Evolutionary conservation across 2,113 vertebrate genomes (phyloP).

Genomic region (Piaya cayana): DNA sequence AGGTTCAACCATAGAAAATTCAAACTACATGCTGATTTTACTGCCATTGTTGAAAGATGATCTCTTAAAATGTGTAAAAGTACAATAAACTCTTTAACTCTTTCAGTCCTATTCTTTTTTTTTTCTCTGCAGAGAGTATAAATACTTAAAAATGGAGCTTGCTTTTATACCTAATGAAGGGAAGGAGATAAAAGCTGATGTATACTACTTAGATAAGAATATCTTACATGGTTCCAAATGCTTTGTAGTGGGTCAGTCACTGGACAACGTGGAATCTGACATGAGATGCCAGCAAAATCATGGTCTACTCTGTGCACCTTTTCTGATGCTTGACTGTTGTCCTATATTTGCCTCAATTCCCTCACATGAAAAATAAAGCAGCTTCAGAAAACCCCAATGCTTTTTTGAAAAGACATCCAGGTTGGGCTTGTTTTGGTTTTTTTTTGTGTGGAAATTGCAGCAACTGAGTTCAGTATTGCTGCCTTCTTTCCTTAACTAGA

Average conservation of each 20-base stretch:
- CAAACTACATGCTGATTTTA: slow-evolving; percentile 80
- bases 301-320: neutral
- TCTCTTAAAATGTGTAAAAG: slow-evolving; percentile 75
- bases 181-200: neutral
- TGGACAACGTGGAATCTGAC: neutral
- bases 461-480: neutral
- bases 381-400: neutral
- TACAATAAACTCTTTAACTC: slow-evolving; percentile 64
- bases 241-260: neutral
- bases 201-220: neutral
- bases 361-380: neutral
- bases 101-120: slow-evolving; percentile 46
- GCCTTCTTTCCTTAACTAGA: neutral
- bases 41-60: slow-evolving; percentile 77
- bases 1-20: slow-evolving; percentile 84
- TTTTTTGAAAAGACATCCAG: neutral
- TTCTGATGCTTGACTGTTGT: neutral
- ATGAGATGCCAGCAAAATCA: neutral
- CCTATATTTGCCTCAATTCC: neutral
- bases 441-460: neutral
- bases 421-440: neutral
- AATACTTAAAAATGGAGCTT: neutral
- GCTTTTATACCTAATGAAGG: neutral
- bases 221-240: neutral
- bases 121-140: neutral